Evolutionary conservation across 2,113 vertebrate species (phyloP), one percentile per base, ranked within the genome.

Genomic region (Mandrillus leucophaeus): DNA sequence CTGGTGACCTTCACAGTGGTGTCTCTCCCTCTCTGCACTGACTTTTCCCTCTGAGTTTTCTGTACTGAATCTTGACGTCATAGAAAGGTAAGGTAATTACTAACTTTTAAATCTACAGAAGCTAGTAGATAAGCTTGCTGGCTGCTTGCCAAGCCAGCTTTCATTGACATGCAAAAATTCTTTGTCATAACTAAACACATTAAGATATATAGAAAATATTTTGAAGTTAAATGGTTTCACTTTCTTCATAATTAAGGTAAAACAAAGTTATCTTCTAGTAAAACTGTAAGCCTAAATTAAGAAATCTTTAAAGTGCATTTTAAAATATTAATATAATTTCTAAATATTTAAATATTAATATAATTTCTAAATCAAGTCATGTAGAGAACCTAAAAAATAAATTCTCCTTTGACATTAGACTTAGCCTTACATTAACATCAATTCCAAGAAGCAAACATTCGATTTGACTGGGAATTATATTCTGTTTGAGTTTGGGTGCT

Each of bases 321-420:
- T 88, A 27, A 97, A 97, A 95, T 96, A 87, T 35, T 96, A 90
- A 92, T 84, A 88, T 68, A 92, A 96, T 96, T 96, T 97, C 38
- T 68, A 93, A 95, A 92, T 92, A 92, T 95, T 93, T 88, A 17
- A 97, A 95, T 95, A 87, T 30, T 96, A 90, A 92, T 81, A 88
- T 73, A 94, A 96, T 96, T 96, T 97, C 35, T 61, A 93, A 95
- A 93, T 92, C 86, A 87, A 87, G 66, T 93, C 87, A 92, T 75
- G 72, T 83, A 95, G 72, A 97, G 22, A 96, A 95, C 48, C 79
- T 92, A 81, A 70, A 80, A 89, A 81, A 86, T 68, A 70, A 45
- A 25, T 78, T 95, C 11, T 6, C 9, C 13, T 89, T 97, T 95
- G 79, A 84, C 93, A 48, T 95, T 86, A 83, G 30, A 72, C 22